phyloP scores from a whole-genome alignment of 37 sponge, comb jelly and placozoan species.

The Hormiphora californensis region DNA sequence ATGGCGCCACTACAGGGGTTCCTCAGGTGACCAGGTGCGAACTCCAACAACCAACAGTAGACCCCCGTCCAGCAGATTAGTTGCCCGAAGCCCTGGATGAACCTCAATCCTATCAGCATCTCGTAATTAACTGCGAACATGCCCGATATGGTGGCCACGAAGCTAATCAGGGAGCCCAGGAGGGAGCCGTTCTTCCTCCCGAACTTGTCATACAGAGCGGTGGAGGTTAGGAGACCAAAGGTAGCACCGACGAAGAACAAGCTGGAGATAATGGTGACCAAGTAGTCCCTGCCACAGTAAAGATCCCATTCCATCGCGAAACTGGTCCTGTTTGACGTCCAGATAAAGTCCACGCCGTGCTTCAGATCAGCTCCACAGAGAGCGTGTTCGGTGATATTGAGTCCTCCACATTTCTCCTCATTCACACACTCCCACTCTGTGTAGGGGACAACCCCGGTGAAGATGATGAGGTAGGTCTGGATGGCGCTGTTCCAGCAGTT shows the following conservation, averaged over 20 bases:
- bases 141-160: not conserved
- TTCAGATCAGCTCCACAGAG: not conserved
- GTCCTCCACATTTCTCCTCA: not conserved
- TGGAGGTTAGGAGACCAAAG: not conserved
- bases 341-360: not conserved
- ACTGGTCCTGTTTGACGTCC: not conserved
- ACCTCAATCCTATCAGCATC: not conserved
- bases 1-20: not conserved
- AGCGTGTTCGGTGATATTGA: not conserved
- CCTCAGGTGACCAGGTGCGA: not conserved
- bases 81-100: conserved; percentile 2
- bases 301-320: not conserved
- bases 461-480: not conserved
- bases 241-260: conserved; percentile 39
- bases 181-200: not conserved
- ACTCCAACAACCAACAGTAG: conserved; percentile 34
- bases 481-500: not conserved
- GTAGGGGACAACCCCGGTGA: conserved; percentile 16
- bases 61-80: not conserved
- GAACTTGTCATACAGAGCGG: not conserved
- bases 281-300: not conserved
- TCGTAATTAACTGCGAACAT: not conserved
- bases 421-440: conserved; percentile 6
- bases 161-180: not conserved
- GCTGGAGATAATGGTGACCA: not conserved